Evolutionary conservation across 2,888 invertebrate genomes (phyloP).

Genomic region (Pecten maximus): DNA sequence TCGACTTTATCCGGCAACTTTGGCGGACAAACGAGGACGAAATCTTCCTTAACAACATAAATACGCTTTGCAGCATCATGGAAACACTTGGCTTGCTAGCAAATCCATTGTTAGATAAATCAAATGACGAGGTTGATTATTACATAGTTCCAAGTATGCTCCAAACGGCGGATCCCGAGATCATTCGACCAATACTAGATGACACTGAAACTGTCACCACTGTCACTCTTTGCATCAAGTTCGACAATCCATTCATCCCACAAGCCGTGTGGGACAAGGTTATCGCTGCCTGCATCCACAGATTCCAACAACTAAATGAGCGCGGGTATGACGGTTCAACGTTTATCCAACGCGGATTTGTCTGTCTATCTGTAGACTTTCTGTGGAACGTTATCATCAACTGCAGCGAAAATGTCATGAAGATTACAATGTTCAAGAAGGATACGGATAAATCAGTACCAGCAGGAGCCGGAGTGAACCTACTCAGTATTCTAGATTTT

Average conservation of each 20-base stretch:
- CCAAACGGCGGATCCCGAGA: background rate
- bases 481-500: background rate
- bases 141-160: background rate
- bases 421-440: background rate
- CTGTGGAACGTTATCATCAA: background rate
- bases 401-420: background rate
- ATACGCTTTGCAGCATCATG: background rate
- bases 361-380: background rate
- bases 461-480: background rate
- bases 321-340: background rate
- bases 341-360: background rate
- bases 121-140: background rate
- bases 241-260: background rate
- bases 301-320: background rate
- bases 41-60: background rate
- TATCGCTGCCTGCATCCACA: background rate
- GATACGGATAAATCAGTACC: background rate
- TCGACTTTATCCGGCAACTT: background rate
- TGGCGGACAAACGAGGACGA: background rate
- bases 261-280: background rate
- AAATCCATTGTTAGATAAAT: background rate
- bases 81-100: background rate
- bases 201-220: background rate
- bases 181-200: background rate
- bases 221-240: background rate